phyloP scores from a whole-genome alignment of 1,140 invertebrate species.

The Batillaria attramentaria region DNA sequence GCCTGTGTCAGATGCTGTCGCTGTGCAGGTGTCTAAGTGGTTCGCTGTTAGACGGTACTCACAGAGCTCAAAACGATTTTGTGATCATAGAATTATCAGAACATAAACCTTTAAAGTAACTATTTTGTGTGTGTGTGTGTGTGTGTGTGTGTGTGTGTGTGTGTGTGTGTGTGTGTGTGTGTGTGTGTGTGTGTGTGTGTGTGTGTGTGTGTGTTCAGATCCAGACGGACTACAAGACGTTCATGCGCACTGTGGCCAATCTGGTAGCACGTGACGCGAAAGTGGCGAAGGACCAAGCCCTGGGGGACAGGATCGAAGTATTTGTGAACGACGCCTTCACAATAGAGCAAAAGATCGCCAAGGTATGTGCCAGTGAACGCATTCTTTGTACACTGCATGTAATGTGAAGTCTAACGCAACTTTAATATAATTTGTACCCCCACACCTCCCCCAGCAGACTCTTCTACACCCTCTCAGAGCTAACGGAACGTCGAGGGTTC shows the following conservation, averaged over 20 bases:
- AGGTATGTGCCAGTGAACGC: slow-evolving; percentile 67
- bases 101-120: no score
- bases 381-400: no score
- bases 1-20: no score
- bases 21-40: no score
- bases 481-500: no score
- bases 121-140: slow-evolving; percentile 19
- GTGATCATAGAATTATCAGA: no score
- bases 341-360: slow-evolving; percentile 77
- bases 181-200: slow-evolving; percentile 12
- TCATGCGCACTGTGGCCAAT: slow-evolving; percentile 75
- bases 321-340: slow-evolving; percentile 77
- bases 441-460: no score
- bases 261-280: slow-evolving; percentile 65
- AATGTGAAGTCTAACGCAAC: no score
- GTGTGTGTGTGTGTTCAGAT: slow-evolving; percentile 42
- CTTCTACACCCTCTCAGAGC: no score
- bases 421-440: no score
- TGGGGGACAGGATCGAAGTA: slow-evolving; percentile 70
- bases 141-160: slow-evolving; percentile 9
- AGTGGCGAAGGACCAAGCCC: slow-evolving; percentile 57
- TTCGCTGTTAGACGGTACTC: no score
- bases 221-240: slow-evolving; percentile 75
- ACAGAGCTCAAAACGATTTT: no score
- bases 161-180: neutral